phyloP scores from a whole-genome alignment of 2,888 invertebrate genomes.

The Proisotoma minuta region DNA sequence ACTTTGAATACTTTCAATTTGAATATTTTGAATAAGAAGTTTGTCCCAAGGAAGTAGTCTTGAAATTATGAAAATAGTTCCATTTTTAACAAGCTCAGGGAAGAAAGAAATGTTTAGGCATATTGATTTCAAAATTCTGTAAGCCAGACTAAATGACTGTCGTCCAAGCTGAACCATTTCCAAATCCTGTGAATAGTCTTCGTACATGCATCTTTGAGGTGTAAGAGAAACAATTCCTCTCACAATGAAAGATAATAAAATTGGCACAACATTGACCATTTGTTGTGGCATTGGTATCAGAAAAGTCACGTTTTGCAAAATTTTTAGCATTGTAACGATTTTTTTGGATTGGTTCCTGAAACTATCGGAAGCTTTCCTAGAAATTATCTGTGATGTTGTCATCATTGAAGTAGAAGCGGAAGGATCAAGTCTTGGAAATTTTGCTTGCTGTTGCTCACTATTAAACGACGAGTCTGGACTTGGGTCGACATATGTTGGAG shows the following conservation, averaged over 20 bases:
- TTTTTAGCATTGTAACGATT: slow-evolving; percentile 31
- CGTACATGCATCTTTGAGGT: slow-evolving; percentile 13
- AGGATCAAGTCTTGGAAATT: slow-evolving; percentile 13
- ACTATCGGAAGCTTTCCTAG: slow-evolving; percentile 16
- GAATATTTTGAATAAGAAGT: background rate
- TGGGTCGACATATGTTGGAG: background rate
- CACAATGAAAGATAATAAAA: slow-evolving; percentile 17
- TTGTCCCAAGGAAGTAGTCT: slow-evolving; percentile 16
- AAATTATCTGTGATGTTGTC: background rate
- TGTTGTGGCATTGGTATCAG: slow-evolving; percentile 18
- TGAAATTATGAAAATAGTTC: slow-evolving; percentile 19
- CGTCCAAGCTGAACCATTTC: slow-evolving; percentile 26
- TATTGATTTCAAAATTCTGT: slow-evolving; percentile 30
- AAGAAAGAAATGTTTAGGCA: slow-evolving; percentile 22
- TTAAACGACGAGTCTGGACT: background rate
- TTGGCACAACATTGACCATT: slow-evolving; percentile 20
- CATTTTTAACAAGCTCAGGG: slow-evolving; percentile 19
- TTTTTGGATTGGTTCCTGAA: slow-evolving; percentile 28
- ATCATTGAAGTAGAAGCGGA: background rate
- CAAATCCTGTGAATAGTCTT: slow-evolving; percentile 16
- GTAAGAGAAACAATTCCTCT: slow-evolving; percentile 32
- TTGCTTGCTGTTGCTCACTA: slow-evolving; percentile 3
- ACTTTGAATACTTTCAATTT: background rate
- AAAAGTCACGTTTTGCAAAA: slow-evolving; percentile 27
- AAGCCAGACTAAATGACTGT: slow-evolving; percentile 25